Conservation (phyloP, 2,888 invertebrate genomes). For the Chromoteleia sp. region DNA sequence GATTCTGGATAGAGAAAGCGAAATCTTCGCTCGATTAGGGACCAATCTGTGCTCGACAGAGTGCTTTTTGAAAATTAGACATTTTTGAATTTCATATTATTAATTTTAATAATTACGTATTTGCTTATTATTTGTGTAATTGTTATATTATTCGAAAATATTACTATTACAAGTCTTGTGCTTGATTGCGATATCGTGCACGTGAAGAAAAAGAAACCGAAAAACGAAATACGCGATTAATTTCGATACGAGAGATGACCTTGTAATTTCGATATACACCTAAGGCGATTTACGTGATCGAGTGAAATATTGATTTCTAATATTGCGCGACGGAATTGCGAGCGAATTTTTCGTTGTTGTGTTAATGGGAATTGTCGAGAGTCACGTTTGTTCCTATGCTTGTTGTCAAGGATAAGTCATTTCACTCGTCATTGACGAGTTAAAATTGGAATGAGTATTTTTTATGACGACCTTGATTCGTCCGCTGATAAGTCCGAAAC, state of each 20-base stretch:
- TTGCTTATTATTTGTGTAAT: too few species aligned
- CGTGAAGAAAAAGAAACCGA: neutral
- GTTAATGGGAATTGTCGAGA: constrained; percentile 13
- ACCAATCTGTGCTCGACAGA: too few species aligned
- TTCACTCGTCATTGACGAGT: constrained; percentile 53
- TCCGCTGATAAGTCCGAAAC: constrained; percentile 44
- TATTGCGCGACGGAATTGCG: constrained; percentile 6
- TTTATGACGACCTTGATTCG: constrained; percentile 54
- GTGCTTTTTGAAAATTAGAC: too few species aligned
- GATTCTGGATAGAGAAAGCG: constrained; percentile 5
- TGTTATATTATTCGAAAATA: too few species aligned
- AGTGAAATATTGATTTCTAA: constrained; percentile 27
- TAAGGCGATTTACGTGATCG: constrained; percentile 12
- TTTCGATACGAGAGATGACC: constrained; percentile 1
- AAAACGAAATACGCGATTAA: neutral
- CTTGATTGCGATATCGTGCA: neutral
- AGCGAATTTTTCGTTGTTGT: constrained; percentile 5
- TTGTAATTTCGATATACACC: constrained; percentile 4
- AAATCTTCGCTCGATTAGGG: too few species aligned
- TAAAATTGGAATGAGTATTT: constrained; percentile 54
- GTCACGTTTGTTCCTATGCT: constrained; percentile 22
- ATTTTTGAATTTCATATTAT: too few species aligned
- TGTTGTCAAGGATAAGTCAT: constrained; percentile 42
- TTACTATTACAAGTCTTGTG: neutral
- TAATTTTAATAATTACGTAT: too few species aligned